Evolutionary conservation across 1,140 invertebrate species (phyloP).

Genomic region (Heliconius melpomene): DNA sequence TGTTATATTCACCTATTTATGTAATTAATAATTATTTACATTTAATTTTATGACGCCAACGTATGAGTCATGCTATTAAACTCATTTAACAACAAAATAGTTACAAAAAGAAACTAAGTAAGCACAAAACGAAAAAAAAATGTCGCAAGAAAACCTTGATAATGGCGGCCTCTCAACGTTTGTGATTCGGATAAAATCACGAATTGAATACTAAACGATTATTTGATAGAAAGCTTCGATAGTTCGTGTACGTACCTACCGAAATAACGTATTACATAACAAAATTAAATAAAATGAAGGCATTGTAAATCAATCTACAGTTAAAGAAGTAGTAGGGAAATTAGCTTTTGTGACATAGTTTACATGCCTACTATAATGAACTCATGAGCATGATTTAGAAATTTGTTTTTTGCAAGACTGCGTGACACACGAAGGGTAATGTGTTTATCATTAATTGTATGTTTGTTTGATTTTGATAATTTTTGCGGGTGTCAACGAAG

Average conservation of each 20-base stretch:
- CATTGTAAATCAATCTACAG: not conserved
- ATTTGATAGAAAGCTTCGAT: not conserved
- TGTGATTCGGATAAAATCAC: conserved; percentile 27
- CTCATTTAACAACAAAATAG: not conserved
- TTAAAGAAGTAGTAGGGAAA: too few relatives aligned
- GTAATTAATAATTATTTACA: not conserved
- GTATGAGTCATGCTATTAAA: not conserved
- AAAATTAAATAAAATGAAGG: not conserved
- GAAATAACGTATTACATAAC: not conserved
- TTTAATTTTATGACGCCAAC: not conserved
- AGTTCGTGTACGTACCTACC: not conserved
- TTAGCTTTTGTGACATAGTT: not conserved
- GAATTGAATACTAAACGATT: conserved; percentile 12
- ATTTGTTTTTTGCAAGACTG: not conserved
- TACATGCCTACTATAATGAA: not conserved
- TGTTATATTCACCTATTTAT: not conserved
- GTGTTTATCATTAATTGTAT: too few relatives aligned
- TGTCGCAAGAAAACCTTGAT: conserved; percentile 39
- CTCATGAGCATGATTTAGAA: not conserved
- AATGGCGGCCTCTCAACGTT: conserved; percentile 23
- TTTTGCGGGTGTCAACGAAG: too few relatives aligned
- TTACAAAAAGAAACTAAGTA: conserved; percentile 24
- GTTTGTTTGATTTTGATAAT: too few relatives aligned
- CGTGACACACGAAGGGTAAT: too few relatives aligned
- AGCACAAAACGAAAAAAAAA: conserved; percentile 30